Base-by-base conservation (phyloP, 2,113 vertebrate species). In the Rhinolophus ferrumequinum region DNA sequence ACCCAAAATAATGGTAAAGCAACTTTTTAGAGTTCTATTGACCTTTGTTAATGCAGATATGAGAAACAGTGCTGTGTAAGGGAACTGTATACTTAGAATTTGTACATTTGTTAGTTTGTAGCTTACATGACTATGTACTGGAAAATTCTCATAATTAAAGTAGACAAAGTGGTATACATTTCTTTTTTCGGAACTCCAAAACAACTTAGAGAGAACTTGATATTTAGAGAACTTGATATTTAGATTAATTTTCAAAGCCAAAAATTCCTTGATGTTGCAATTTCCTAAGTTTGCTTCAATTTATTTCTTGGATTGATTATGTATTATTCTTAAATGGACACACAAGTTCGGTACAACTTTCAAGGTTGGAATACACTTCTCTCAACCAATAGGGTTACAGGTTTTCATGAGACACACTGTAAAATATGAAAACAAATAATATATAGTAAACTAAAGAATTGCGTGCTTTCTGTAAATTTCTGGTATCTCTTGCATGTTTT, bases 141-240 rank as follows among this genome's bases (percentile, higher is more conserved):
- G 6, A 93, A 93, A 77, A 8, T 87, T 82, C 22, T 73, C 56
- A 50, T 47, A 54, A 47, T 76, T 90, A 81, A 91, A 83, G 93
- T 58, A 77, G 1, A 60, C 3, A 81, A 70, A n/a, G 9, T 67
- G 14, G 0, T 88, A 8, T 13, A 8, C 18, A n/a, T n/a, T 80
- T 73, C 87, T 89, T 86, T 35, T 30, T 64, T 44, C 41, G 41
- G 66, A 47, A 70, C 6, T 82, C 41, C 56, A 87, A 60, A 96
- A 56, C 54, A 47, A 52, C 22, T 5, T 38, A 60, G 3, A n/a
- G n/a, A 81, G 9, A 41, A 79, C 79, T 13, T 60, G 18, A n/a
- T 73, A 90, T 8, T 70, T 35, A 84, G 19, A 81, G 9, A 41
- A 79, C 79, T 13, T 60, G 18, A n/a, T 73, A 90, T 8, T 70